Evolutionary conservation across 2,888 invertebrate genomes (phyloP), one percentile per base, ranked within the genome.

Genomic region (Nasonia oneida): DNA sequence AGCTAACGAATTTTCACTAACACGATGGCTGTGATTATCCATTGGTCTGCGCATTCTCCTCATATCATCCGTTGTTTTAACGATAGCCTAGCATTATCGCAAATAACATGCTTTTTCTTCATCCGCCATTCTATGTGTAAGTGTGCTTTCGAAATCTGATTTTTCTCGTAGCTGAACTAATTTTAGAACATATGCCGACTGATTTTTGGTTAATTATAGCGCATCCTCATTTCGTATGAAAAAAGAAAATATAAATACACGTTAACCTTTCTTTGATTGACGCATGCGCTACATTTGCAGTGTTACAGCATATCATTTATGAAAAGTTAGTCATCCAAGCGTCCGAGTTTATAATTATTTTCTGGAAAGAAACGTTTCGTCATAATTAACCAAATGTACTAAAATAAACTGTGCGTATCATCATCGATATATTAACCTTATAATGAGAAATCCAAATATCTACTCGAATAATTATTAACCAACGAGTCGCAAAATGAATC

Each of bases 1-100:
- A 82, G 50, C 81, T 82, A 71, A 86, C 57, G 47, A 83, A 81
- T 29, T 29, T 80, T 70, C 29, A 39, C 57, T 87, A 81, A 81
- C 84, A 42, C 85, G 81, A 87, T 87, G 83, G 47, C 86, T 87
- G 77, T 87, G 86, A 85, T 86, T 85, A 42, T 67, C 39, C 75
- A 84, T 84, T 84, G 75, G 64, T 67, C 84, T 81, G 75, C 83
- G 74, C 47, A 85, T 76, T 73, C 78, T 85, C 84, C 81, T 70
- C 64, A 37, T 85, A 79, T 23, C 73, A 78, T 81, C 70, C 33
- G 18, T 70, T 53, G 70, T 71, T 73, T 42, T 33, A 84, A 81
- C 29, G 57, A 61, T 74, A 64, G 78, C 57, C 29, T 70, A 74
- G 47, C 64, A 61, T 75, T 83, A 74, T 33, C 50, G n/a, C 64